phyloP scores from a whole-genome alignment of 2,797 vertebrate genomes.

The Enteromius paludinosus region DNA sequence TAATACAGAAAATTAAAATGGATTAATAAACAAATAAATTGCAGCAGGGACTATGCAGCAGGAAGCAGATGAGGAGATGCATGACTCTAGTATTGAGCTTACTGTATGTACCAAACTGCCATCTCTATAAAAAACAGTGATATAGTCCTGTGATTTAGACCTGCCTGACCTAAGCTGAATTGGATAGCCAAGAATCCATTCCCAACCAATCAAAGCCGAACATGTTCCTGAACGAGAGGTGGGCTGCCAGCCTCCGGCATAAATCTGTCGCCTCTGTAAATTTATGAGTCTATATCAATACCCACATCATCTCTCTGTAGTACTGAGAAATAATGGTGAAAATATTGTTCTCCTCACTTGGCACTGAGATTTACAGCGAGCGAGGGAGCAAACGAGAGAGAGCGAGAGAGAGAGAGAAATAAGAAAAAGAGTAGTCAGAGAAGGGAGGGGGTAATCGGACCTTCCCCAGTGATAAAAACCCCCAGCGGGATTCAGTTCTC shows the following conservation, averaged over 20 bases:
- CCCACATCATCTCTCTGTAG: conserved; percentile 57
- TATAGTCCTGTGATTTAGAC: conserved; percentile 54
- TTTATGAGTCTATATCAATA: conserved; percentile 55
- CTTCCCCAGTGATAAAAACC: conserved; percentile 51
- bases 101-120: conserved; percentile 41
- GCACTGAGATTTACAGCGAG: conserved; percentile 56
- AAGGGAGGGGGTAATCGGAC: conserved; percentile 36
- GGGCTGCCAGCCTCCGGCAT: conserved; percentile 42
- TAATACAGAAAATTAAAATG: background rate
- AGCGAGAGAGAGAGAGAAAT: conserved; percentile 15
- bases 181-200: conserved; percentile 51
- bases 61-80: background rate
- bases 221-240: conserved; percentile 46
- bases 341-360: conserved; percentile 62
- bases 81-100: conserved; percentile 20
- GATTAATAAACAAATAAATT: background rate
- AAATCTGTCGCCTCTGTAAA: conserved; percentile 51
- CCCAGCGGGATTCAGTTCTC: conserved; percentile 40
- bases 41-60: background rate
- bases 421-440: conserved; percentile 20
- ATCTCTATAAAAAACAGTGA: conserved; percentile 29
- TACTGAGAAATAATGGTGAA: conserved; percentile 59
- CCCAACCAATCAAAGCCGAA: conserved; percentile 53
- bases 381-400: background rate
- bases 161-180: conserved; percentile 41